These are phyloP conservation scores for Oophaga pumilio DNA, from an alignment of 2,113 vertebrate species.

Conservation along the genomic window DNA sequence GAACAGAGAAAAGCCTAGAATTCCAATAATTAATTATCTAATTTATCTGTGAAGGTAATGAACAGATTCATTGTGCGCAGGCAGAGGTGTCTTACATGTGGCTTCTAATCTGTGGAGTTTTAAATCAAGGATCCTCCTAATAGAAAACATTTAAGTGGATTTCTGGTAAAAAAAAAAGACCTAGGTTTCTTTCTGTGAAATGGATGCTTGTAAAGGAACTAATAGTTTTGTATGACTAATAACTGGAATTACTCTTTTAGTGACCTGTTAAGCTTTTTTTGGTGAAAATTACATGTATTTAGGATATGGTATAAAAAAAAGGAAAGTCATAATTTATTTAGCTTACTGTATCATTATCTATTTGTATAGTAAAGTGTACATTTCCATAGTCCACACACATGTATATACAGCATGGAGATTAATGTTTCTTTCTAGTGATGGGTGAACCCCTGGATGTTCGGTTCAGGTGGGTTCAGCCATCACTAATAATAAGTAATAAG, in stretches of 20 bases:
- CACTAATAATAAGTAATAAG: too few species aligned
- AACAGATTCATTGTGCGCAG: constrained; percentile 5
- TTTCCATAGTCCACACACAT: too few species aligned
- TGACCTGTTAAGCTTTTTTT: background rate
- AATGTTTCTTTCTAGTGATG: too few species aligned
- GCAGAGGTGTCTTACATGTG: background rate
- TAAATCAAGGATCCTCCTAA: background rate
- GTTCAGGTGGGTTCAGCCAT: too few species aligned
- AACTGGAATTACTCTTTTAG: background rate
- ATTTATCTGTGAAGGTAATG: constrained; percentile 31
- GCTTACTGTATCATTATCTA: background rate
- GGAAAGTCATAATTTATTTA: background rate
- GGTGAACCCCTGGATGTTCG: too few species aligned
- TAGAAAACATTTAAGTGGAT: background rate
- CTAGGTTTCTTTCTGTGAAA: background rate
- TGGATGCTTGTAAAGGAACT: background rate
- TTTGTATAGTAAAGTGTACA: background rate
- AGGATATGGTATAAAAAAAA: background rate
- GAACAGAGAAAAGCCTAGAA: background rate
- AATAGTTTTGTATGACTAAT: background rate
- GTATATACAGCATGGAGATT: too few species aligned
- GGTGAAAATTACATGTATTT: background rate
- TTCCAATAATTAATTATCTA: constrained; percentile 49
- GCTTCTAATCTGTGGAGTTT: constrained; percentile 3
- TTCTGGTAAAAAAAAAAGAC: background rate